A percentile compares a stretch with the other conserved stretches of the same genome.
phyloP scores from a whole-genome alignment of 2,113 vertebrate genomes.

The Charadrius vociferus region DNA sequence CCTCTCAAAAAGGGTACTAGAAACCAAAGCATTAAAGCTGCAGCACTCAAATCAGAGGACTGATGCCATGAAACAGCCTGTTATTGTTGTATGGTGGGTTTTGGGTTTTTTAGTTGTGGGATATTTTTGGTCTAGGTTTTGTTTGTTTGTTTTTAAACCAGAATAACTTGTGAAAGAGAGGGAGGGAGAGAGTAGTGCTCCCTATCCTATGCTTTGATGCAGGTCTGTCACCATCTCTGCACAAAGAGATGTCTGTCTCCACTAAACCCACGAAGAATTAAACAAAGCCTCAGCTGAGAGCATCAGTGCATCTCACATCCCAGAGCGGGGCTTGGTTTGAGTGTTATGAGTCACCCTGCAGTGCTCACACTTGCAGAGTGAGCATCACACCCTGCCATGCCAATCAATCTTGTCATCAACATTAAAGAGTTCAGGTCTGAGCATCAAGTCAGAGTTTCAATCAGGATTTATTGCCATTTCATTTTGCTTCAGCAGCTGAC shows the following conservation, averaged over 20 bases:
- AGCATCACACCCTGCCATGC: not conserved
- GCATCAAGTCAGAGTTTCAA: slow-evolving; percentile 10
- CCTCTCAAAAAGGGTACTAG: not conserved
- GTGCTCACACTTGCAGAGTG: not conserved
- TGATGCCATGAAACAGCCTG: not conserved
- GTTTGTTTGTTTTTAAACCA: not conserved
- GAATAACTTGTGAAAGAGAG: not conserved
- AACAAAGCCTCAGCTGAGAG: not conserved
- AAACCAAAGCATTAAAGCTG: not conserved
- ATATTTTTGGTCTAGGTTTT: no score
- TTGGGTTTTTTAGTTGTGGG: not conserved
- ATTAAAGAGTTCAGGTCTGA: slow-evolving; percentile 1
- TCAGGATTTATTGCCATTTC: slow-evolving; percentile 27
- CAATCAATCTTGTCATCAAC: slow-evolving; percentile 13
- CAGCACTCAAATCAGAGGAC: not conserved
- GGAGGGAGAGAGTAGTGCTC: not conserved
- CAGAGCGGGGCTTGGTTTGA: not conserved
- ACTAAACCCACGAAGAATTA: not conserved
- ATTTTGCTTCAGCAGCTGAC: slow-evolving; percentile 28
- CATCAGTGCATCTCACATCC: not conserved
- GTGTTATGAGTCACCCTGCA: not conserved
- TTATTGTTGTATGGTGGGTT: not conserved
- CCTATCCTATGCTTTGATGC: not conserved
- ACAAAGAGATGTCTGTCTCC: no score
- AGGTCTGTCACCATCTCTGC: not conserved